Conservation (phyloP, 2,888 invertebrate genomes). For the Limnephilus lunatus region DNA sequence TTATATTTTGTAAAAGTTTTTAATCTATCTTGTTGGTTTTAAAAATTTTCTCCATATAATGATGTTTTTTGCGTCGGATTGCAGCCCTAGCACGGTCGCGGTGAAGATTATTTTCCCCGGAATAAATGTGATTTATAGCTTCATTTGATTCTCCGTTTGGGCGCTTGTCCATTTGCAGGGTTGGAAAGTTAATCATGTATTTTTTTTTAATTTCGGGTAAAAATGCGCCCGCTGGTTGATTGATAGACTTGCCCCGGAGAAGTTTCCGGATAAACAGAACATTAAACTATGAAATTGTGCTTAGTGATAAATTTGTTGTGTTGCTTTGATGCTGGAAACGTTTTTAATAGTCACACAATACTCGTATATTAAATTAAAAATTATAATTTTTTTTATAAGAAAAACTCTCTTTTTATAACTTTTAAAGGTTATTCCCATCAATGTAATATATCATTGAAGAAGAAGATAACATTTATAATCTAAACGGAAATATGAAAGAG, state of each 20-base stretch:
- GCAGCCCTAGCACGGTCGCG: not conserved
- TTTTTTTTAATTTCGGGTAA: conserved; percentile 54
- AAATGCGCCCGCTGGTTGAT: conserved; percentile 56
- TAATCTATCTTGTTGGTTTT: not conserved
- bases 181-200: conserved; percentile 46
- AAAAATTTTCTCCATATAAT: not conserved
- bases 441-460: too few species aligned
- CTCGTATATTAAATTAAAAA: too few species aligned
- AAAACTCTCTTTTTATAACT: too few species aligned
- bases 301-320: not conserved
- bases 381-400: too few species aligned
- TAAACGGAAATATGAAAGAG: too few species aligned
- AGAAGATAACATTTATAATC: too few species aligned
- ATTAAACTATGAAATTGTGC: conserved; percentile 11
- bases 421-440: too few species aligned
- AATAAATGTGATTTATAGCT: conserved; percentile 57
- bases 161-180: conserved; percentile 56
- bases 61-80: not conserved
- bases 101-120: conserved; percentile 42
- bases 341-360: not conserved
- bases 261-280: not conserved
- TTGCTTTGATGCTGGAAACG: not conserved
- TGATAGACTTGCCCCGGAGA: conserved; percentile 46
- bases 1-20: too few species aligned
- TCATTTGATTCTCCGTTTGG: conserved; percentile 54